phyloP scores from a whole-genome alignment of 2,888 invertebrate species.

The Cloeon dipterum region DNA sequence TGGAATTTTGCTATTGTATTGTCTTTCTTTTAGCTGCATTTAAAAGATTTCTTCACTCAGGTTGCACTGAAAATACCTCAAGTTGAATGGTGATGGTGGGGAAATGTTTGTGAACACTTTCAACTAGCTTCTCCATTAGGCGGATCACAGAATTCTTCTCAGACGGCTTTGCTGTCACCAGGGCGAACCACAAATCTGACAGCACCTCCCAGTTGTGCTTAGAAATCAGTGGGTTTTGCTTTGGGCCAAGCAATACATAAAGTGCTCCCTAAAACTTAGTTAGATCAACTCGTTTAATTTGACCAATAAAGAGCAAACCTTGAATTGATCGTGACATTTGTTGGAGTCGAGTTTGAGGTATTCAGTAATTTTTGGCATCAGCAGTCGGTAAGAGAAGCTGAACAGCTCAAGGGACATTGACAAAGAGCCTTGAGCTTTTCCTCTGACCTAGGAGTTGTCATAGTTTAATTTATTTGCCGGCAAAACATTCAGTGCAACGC shows the following conservation, averaged over 20 bases:
- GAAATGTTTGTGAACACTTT: conserved; percentile 27
- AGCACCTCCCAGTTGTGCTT: conserved; percentile 56
- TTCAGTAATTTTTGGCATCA: conserved; percentile 35
- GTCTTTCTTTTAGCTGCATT: too few relatives aligned
- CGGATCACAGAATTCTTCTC: conserved; percentile 61
- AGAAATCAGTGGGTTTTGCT: conserved; percentile 35
- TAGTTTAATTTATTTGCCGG: neutral
- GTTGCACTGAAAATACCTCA: too few relatives aligned
- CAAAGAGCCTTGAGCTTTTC: conserved; percentile 39
- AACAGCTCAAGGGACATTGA: conserved; percentile 36
- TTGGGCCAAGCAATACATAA: conserved; percentile 46
- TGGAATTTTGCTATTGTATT: too few relatives aligned
- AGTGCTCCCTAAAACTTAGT: conserved; percentile 35
- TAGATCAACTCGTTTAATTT: conserved; percentile 1
- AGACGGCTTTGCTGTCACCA: conserved; percentile 54
- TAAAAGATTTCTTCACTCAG: too few relatives aligned
- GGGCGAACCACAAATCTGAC: conserved; percentile 48
- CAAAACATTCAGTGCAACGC: conserved; percentile 8
- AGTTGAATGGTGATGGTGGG: conserved; percentile 33
- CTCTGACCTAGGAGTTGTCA: conserved; percentile 26
- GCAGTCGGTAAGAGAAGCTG: conserved; percentile 41
- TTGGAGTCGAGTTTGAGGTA: conserved; percentile 34
- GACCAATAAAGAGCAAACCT: conserved; percentile 19
- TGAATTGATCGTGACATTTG: conserved; percentile 40
- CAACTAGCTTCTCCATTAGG: conserved; percentile 19